A percentile compares a stretch with the other conserved stretches of the same genome.
Evolutionary conservation across 2,797 vertebrate species (phyloP).

Genomic region (Amblyraja radiata): DNA sequence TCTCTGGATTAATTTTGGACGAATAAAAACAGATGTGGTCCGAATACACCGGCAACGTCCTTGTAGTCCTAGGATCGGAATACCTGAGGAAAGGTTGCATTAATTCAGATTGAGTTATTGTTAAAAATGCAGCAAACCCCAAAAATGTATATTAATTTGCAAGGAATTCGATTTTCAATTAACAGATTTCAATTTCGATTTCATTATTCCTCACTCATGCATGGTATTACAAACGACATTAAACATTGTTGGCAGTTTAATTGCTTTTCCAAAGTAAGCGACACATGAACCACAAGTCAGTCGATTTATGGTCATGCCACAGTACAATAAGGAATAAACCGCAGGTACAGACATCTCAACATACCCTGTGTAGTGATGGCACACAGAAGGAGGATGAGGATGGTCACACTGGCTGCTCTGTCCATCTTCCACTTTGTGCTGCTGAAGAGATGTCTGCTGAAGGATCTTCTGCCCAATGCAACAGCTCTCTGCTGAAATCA

Average conservation of each 20-base stretch:
- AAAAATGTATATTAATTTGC: not conserved
- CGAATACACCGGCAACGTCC: not conserved
- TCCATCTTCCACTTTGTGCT: not conserved
- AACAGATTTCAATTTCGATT: too few species aligned
- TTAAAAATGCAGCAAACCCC: not conserved
- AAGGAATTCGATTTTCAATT: too few species aligned
- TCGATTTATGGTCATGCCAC: not conserved
- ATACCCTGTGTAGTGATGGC: not conserved
- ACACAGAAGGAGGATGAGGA: slow-evolving; percentile 10
- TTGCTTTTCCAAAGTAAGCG: not conserved
- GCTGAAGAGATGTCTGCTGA: not conserved
- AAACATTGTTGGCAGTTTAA: not conserved
- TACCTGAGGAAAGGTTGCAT: not conserved
- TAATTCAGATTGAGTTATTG: not conserved
- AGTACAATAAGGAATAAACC: not conserved
- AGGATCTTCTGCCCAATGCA: not conserved
- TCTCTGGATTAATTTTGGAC: not conserved
- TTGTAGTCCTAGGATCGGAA: not conserved
- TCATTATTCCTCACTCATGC: not conserved
- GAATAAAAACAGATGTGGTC: not conserved
- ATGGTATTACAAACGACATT: too few species aligned
- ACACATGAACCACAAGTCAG: not conserved
- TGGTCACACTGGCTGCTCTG: not conserved
- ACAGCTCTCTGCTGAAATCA: not conserved
- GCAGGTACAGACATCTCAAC: not conserved